These are phyloP conservation scores for Syngnathoides biaculeatus DNA, from an alignment of 2,113 vertebrate genomes.

Conservation along the genomic window DNA sequence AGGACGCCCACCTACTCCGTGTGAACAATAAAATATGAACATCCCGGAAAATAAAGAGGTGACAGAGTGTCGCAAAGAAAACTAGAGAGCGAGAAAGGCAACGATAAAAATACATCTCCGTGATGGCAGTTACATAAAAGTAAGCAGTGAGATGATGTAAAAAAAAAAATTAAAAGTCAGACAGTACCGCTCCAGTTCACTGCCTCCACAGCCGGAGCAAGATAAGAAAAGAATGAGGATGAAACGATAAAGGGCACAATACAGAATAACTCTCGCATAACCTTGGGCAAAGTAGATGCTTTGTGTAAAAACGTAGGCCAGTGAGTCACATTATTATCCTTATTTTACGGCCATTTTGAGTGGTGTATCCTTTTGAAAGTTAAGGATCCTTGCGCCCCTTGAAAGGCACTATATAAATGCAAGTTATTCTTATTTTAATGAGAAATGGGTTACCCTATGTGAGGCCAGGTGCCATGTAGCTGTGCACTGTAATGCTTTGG, in stretches of 20 bases:
- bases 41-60: conserved; percentile 1
- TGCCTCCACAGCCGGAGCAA: conserved; percentile 26
- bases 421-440: background rate
- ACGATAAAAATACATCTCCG: conserved; percentile 67
- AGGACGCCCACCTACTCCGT: background rate
- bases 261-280: background rate
- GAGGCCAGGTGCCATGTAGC: background rate
- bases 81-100: conserved; percentile 12
- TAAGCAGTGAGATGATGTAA: conserved; percentile 61
- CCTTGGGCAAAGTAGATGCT: background rate
- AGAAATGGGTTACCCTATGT: background rate
- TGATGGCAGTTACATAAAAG: conserved; percentile 67
- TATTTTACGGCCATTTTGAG: background rate
- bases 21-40: background rate
- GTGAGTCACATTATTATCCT: background rate
- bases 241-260: background rate
- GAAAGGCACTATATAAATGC: background rate
- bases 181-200: conserved; percentile 47
- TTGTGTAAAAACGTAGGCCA: background rate
- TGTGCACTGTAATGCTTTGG: background rate
- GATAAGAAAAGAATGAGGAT: background rate
- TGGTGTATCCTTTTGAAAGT: background rate
- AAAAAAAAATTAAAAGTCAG: conserved; percentile 73
- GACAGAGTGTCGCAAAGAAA: conserved; percentile 10
- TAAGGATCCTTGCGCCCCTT: background rate